phyloP scores from a whole-genome alignment of 2,113 vertebrate species.

The Uropsilus gracilis region DNA sequence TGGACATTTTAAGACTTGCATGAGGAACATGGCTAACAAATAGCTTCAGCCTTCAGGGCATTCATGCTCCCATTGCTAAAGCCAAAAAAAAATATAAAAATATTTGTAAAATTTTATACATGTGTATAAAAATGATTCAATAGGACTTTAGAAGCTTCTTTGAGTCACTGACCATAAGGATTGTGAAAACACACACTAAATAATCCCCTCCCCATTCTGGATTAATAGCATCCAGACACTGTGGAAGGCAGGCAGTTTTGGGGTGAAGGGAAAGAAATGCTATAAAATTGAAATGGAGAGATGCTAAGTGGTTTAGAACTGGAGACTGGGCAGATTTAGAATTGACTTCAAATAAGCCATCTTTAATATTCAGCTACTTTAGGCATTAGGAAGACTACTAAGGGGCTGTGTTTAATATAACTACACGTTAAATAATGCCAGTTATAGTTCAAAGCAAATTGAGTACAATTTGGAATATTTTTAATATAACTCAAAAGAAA shows the following conservation, averaged over 20 bases:
- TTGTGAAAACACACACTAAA: background rate
- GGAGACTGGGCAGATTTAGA: background rate
- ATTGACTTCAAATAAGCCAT: background rate
- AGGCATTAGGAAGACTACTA: background rate
- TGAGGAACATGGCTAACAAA: background rate
- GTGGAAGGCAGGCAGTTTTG: background rate
- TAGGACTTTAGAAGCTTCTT: background rate
- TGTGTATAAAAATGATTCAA: background rate
- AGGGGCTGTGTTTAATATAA: background rate
- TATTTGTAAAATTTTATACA: background rate
- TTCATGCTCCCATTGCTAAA: background rate
- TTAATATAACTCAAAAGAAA: constrained; percentile 27
- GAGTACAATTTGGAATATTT: constrained; percentile 19
- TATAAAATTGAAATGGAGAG: background rate
- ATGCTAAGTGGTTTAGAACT: background rate
- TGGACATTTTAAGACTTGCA: background rate
- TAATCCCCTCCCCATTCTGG: background rate
- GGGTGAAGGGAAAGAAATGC: background rate
- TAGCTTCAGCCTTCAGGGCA: background rate
- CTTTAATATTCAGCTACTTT: background rate
- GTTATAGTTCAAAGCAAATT: background rate
- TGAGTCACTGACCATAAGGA: background rate
- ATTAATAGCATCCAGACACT: background rate
- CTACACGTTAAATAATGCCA: background rate
- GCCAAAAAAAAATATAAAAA: background rate